A percentile compares a stretch with the other conserved stretches of the same genome.
Evolutionary conservation across 2,888 invertebrate species (phyloP).

Genomic region (Urechis unicinctus): DNA sequence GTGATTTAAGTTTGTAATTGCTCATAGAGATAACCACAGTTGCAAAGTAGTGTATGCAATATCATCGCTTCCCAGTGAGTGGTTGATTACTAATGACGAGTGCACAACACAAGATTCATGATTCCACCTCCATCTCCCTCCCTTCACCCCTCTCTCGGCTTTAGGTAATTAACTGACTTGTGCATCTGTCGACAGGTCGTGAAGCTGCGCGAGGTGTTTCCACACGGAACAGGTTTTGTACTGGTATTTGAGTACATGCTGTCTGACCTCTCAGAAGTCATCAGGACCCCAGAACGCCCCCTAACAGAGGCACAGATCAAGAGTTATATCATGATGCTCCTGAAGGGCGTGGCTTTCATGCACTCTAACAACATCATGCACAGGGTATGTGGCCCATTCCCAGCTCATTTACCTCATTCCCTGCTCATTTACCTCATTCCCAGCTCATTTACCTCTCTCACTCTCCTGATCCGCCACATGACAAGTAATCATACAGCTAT

Average conservation of each 20-base stretch:
- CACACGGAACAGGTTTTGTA: conserved; percentile 79
- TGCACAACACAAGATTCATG: no score
- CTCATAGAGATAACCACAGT: no score
- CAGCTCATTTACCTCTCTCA: no score
- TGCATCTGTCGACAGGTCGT: conserved; percentile 75
- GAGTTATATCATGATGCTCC: conserved; percentile 79
- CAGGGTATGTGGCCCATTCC: conserved; percentile 19
- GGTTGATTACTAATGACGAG: no score
- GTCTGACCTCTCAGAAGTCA: conserved; percentile 54
- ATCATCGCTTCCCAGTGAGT: no score
- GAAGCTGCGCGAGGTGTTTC: conserved; percentile 79
- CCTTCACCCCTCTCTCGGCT: no score
- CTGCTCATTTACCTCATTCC: background rate
- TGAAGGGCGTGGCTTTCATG: conserved; percentile 81
- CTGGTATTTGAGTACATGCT: conserved; percentile 90
- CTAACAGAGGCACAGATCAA: conserved; percentile 70
- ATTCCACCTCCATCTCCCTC: no score
- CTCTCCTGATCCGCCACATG: no score
- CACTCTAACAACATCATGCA: conserved; percentile 89
- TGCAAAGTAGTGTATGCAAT: no score
- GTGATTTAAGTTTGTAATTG: no score
- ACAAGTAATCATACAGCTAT: no score
- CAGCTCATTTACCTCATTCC: background rate
- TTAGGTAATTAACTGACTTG: no score
- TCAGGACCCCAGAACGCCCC: conserved; percentile 54